Evolutionary conservation across 2,113 vertebrate species (phyloP).

Genomic region (Gambusia affinis): DNA sequence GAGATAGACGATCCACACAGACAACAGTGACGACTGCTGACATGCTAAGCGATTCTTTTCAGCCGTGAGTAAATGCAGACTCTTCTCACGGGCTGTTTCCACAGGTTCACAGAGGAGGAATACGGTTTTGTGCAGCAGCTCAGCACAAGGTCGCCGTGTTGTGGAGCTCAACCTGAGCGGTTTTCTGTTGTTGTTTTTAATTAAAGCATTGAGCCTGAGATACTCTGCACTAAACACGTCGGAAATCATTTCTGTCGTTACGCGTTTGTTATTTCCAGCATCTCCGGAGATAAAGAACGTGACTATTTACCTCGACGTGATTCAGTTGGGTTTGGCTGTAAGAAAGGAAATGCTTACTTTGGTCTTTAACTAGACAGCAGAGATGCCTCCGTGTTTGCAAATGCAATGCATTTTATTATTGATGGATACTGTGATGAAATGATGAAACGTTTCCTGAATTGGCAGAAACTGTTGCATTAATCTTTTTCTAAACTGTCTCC

Average conservation of each 20-base stretch:
- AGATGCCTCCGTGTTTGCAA: background rate
- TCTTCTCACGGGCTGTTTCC: slow-evolving; percentile 2
- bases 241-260: background rate
- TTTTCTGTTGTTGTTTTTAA: background rate
- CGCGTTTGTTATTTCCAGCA: background rate
- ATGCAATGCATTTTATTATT: background rate
- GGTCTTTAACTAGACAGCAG: background rate
- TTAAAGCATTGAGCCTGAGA: background rate
- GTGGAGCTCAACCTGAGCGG: background rate
- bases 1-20: background rate
- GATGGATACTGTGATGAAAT: background rate
- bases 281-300: background rate
- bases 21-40: background rate
- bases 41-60: background rate
- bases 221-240: background rate
- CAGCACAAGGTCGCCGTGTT: background rate
- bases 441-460: background rate
- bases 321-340: background rate
- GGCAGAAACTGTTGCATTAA: background rate
- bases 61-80: background rate
- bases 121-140: background rate
- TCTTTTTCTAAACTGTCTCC: background rate
- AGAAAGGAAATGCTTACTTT: background rate
- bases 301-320: background rate
- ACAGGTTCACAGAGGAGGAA: background rate